Percentiles rank a stretch among this genome's conserved stretches.
Evolutionary conservation across 2,888 invertebrate species (phyloP).

Genomic region (Dolichopus griseipennis): DNA sequence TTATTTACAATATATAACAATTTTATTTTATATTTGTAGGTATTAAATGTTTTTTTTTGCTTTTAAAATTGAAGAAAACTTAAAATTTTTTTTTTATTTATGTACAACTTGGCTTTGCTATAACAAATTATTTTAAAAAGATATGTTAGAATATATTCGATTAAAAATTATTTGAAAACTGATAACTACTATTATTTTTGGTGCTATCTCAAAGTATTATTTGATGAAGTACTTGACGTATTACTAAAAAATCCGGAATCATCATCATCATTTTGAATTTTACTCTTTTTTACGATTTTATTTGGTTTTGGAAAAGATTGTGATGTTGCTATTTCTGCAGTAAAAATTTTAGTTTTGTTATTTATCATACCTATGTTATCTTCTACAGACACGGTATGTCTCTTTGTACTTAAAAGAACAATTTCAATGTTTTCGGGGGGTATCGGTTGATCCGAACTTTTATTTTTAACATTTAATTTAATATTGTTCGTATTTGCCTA

Average conservation of each 20-base stretch:
- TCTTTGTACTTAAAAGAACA: constrained; percentile 28
- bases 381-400: constrained; percentile 33
- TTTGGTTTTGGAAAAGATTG: constrained; percentile 12
- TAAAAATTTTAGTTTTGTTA: neutral
- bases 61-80: too few species aligned
- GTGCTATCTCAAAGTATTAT: neutral
- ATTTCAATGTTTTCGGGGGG: constrained; percentile 28
- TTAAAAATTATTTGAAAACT: too few species aligned
- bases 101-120: too few species aligned
- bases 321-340: neutral
- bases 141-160: too few species aligned
- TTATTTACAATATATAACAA: too few species aligned
- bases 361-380: constrained; percentile 32
- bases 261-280: constrained; percentile 13
- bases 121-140: too few species aligned
- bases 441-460: constrained; percentile 27
- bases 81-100: too few species aligned
- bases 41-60: too few species aligned
- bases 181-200: neutral
- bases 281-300: constrained; percentile 13
- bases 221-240: neutral
- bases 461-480: constrained; percentile 23
- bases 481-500: constrained; percentile 35
- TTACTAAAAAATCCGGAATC: constrained; percentile 19
- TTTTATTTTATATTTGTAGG: too few species aligned